Evolutionary conservation across 2,113 vertebrate genomes (phyloP).

Genomic region (Catharus bicknelli): DNA sequence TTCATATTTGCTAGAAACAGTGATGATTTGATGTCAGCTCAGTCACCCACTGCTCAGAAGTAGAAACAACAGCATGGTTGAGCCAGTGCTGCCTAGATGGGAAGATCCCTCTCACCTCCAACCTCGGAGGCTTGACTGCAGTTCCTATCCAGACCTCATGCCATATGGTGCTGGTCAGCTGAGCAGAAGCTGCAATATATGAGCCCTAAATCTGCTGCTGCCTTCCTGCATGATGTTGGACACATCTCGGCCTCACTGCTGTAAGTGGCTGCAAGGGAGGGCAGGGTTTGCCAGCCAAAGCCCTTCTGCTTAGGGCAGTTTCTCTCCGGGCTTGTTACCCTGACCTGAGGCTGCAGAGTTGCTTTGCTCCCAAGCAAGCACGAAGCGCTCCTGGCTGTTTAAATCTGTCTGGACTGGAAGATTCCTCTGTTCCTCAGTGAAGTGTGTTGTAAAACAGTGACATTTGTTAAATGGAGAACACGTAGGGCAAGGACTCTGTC

Average conservation of each 20-base stretch:
- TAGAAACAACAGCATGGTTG: background rate
- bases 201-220: background rate
- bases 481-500: conserved; percentile 54
- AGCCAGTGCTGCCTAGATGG: background rate
- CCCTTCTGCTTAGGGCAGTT: background rate
- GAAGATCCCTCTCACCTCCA: background rate
- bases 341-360: background rate
- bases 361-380: background rate
- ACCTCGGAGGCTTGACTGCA: accelerated
- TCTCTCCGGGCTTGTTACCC: background rate
- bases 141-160: background rate
- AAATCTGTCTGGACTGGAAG: conserved; percentile 1
- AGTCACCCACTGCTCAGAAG: background rate
- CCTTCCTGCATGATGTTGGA: background rate
- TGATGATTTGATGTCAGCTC: background rate
- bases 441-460: conserved; percentile 56
- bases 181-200: background rate
- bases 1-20: background rate
- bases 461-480: conserved; percentile 68
- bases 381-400: accelerated
- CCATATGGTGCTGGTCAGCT: background rate
- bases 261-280: background rate
- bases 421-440: background rate
- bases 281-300: background rate
- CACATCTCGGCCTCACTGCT: background rate